Conservation (phyloP, 2,113 vertebrate species). For the Tricholaema leucomelas region DNA sequence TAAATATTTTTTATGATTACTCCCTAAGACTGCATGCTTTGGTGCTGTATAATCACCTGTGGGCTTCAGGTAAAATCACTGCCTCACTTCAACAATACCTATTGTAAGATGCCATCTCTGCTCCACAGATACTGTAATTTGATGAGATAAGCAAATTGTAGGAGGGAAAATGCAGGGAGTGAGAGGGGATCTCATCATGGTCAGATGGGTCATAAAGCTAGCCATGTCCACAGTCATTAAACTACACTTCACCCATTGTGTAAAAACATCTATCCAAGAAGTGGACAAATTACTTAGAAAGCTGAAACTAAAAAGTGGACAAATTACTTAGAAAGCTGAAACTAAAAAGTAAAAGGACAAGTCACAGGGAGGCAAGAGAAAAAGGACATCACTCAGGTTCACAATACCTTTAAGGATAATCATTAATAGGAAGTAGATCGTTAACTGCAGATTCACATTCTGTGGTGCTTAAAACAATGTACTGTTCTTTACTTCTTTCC, state of each 20-base stretch:
- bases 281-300: neutral
- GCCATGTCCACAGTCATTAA: neutral
- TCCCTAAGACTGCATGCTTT: neutral
- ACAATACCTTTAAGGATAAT: neutral
- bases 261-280: neutral
- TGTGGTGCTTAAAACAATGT: neutral
- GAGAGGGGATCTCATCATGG: neutral
- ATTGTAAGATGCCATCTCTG: neutral
- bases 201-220: neutral
- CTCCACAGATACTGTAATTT: neutral
- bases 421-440: neutral
- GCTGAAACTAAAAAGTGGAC: neutral
- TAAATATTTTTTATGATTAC: neutral
- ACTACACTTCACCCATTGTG: neutral
- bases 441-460: conserved; percentile 7
- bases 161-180: neutral
- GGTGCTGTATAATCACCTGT: neutral
- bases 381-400: neutral
- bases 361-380: neutral
- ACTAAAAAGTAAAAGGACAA: neutral
- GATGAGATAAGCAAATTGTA: neutral
- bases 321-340: neutral
- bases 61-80: neutral
- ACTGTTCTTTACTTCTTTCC: conserved; percentile 11
- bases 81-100: neutral